A percentile compares a stretch with the other conserved stretches of the same genome.
Evolutionary conservation across 2,888 invertebrate species (phyloP).

Genomic region (Parthenolecanium corni): DNA sequence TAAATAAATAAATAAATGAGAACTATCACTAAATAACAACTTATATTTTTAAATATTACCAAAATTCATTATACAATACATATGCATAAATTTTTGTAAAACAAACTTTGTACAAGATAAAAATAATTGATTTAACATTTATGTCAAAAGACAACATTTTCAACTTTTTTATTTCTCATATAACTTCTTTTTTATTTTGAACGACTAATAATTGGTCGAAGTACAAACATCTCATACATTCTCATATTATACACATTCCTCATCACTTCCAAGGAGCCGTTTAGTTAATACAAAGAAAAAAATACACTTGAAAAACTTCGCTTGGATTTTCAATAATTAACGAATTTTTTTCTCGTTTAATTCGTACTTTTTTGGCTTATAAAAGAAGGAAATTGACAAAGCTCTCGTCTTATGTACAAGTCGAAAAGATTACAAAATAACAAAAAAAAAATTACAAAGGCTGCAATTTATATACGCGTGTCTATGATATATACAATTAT

Average conservation of each 20-base stretch:
- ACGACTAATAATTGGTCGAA: constrained; percentile 26
- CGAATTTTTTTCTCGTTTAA: not conserved
- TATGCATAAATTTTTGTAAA: constrained; percentile 24
- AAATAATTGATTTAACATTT: constrained; percentile 28
- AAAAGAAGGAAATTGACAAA: constrained; percentile 24
- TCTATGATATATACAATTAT: not conserved
- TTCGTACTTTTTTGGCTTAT: not conserved
- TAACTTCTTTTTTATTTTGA: constrained; percentile 8
- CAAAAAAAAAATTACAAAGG: constrained; percentile 20
- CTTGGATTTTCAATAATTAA: not conserved
- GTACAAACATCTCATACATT: not conserved
- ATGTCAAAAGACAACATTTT: constrained; percentile 12
- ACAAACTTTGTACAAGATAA: constrained; percentile 27
- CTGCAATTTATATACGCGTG: constrained; percentile 5
- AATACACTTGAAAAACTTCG: not conserved
- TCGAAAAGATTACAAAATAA: constrained; percentile 21
- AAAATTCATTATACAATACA: constrained; percentile 27
- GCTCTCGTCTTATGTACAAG: constrained; percentile 24
- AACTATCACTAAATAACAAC: constrained; percentile 26
- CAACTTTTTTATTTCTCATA: too few relatives aligned
- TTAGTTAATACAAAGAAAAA: not conserved
- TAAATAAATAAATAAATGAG: too few relatives aligned
- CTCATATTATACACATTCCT: not conserved
- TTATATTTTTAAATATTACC: constrained; percentile 29
- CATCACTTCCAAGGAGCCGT: not conserved